Conservation (phyloP, 2,797 vertebrate genomes). For the Morelia viridis region DNA sequence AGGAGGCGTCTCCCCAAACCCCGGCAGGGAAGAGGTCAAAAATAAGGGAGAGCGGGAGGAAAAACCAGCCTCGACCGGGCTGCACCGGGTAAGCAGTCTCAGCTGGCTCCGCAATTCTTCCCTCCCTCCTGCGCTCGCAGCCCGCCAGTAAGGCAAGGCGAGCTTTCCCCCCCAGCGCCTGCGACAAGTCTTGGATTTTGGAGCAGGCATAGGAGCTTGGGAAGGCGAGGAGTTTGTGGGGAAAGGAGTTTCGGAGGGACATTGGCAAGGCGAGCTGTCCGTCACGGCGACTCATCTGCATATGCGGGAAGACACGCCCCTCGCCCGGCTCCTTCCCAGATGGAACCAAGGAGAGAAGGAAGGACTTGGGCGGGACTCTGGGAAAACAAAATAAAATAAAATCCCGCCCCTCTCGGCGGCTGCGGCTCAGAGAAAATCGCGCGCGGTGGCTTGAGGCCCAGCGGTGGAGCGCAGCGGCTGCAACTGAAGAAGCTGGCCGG, state of each 20-base stretch:
- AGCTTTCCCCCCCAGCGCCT: slow-evolving; percentile 74
- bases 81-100: not conserved
- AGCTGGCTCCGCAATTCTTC: slow-evolving; percentile 64
- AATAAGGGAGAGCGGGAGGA: not conserved
- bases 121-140: not conserved
- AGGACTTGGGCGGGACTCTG: slow-evolving; percentile 22
- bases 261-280: slow-evolving; percentile 91
- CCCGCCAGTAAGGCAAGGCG: slow-evolving; percentile 27
- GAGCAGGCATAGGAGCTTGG: slow-evolving; percentile 83
- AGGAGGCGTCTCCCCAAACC: not conserved
- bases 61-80: not conserved
- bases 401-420: not conserved
- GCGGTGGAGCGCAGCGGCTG: not conserved
- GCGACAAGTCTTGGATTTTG: slow-evolving; percentile 75
- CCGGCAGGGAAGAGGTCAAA: no score
- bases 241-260: slow-evolving; percentile 85
- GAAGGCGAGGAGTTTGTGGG: slow-evolving; percentile 84
- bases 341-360: slow-evolving; percentile 41
- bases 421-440: not conserved
- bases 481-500: slow-evolving; percentile 1
- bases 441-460: not conserved
- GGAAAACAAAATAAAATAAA: not conserved
- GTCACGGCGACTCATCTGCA: slow-evolving; percentile 92
- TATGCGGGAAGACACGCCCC: slow-evolving; percentile 85
- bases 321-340: slow-evolving; percentile 48